phyloP scores from a whole-genome alignment of 2,113 vertebrate genomes.

The Leucoraja erinaceus region DNA sequence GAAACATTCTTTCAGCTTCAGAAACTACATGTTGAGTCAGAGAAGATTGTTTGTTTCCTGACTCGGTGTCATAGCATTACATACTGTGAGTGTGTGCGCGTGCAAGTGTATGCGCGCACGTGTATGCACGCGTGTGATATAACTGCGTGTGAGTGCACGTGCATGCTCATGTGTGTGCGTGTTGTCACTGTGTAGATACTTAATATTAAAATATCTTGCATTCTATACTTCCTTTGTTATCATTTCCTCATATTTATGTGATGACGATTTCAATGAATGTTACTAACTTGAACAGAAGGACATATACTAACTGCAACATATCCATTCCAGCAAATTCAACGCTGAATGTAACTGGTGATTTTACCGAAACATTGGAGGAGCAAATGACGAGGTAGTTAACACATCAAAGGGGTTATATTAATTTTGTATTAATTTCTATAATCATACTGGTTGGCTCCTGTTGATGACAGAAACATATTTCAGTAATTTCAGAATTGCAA shows the following conservation, averaged over 20 bases:
- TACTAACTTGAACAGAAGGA: background rate
- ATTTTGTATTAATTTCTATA: background rate
- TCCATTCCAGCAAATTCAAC: background rate
- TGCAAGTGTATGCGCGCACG: too few relatives aligned
- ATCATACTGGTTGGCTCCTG: background rate
- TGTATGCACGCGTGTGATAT: too few relatives aligned
- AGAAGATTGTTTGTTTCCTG: background rate
- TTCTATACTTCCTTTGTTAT: background rate
- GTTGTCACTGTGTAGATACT: background rate
- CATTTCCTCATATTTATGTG: background rate
- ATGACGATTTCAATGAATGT: background rate
- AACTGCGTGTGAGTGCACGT: too few relatives aligned
- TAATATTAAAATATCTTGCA: background rate
- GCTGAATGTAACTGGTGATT: background rate
- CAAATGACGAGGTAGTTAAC: constrained; percentile 54
- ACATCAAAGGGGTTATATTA: background rate
- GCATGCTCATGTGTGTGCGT: too few relatives aligned
- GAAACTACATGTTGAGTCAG: background rate
- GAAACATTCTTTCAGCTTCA: background rate
- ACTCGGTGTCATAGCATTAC: background rate
- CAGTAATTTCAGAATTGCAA: background rate
- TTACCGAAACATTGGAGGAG: constrained; percentile 50
- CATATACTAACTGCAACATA: background rate
- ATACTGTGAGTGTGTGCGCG: too few relatives aligned
- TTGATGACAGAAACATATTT: background rate